phyloP scores from a whole-genome alignment of 92 coral and sea anemone genomes.

The Scolanthus callimorphus region DNA sequence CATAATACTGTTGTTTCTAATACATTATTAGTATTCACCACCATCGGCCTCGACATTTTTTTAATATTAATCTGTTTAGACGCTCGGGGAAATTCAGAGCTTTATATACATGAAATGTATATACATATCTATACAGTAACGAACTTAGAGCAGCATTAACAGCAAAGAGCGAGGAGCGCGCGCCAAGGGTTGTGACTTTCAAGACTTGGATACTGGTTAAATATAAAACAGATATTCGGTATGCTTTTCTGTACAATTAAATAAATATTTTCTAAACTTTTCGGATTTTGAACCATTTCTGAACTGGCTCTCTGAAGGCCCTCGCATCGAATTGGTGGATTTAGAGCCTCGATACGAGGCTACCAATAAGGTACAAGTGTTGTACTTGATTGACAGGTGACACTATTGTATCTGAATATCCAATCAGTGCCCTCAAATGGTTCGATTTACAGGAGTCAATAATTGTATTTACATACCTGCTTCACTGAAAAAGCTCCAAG shows the following conservation, averaged over 20 bases:
- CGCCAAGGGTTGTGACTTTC: too few species aligned
- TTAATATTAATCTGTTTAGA: constrained; percentile 13
- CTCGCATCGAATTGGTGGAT: too few species aligned
- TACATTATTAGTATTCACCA: constrained; percentile 4
- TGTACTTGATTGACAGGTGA: too few species aligned
- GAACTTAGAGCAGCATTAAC: too few species aligned
- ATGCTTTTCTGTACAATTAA: constrained; percentile 18
- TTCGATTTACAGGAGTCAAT: too few species aligned
- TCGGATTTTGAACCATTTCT: neutral
- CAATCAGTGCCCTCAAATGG: too few species aligned
- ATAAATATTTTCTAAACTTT: constrained; percentile 11
- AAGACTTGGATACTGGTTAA: too few species aligned
- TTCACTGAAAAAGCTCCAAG: too few species aligned
- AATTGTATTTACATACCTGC: too few species aligned
- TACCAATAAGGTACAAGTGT: too few species aligned
- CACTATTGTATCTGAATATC: too few species aligned
- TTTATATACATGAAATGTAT: constrained; percentile 51
- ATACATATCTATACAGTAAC: constrained; percentile 32
- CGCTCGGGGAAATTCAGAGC: constrained; percentile 23
- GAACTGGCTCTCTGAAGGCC: neutral
- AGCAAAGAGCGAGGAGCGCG: too few species aligned
- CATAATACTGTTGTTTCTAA: constrained; percentile 15
- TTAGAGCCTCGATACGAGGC: constrained; percentile 1
- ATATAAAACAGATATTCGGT: constrained; percentile 8
- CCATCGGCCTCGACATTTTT: constrained; percentile 26